Evolutionary conservation across 2,113 vertebrate species (phyloP).

Genomic region (Otolemur garnettii): DNA sequence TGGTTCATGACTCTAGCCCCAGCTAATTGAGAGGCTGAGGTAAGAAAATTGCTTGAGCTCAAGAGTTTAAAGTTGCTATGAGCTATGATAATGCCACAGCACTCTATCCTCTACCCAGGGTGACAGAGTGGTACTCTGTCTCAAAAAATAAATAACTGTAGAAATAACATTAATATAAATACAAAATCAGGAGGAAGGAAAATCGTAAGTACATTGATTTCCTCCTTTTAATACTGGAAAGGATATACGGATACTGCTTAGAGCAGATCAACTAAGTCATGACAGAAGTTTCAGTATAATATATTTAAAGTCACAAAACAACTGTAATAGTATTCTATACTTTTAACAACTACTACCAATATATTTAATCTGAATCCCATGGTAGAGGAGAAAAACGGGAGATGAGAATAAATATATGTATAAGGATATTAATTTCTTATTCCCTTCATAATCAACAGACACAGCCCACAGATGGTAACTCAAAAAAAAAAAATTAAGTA

Average conservation of each 20-base stretch:
- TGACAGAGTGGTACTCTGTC: no score
- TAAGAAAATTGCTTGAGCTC: no score
- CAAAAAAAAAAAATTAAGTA: slow-evolving; percentile 33
- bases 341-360: neutral
- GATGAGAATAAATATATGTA: neutral
- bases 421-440: neutral
- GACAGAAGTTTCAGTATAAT: neutral
- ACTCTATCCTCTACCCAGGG: no score
- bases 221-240: neutral
- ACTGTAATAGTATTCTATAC: neutral
- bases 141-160: neutral
- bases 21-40: no score
- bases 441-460: neutral
- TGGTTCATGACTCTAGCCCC: no score
- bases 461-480: neutral
- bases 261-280: neutral
- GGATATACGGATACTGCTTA: neutral
- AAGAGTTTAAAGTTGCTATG: no score
- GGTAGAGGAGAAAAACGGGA: neutral
- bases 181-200: neutral
- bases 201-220: neutral
- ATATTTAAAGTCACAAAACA: slow-evolving; percentile 37
- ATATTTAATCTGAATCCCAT: neutral
- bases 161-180: neutral
- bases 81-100: no score